Evolutionary conservation across 2,888 invertebrate species (phyloP).

Genomic region (Eilema depressum): DNA sequence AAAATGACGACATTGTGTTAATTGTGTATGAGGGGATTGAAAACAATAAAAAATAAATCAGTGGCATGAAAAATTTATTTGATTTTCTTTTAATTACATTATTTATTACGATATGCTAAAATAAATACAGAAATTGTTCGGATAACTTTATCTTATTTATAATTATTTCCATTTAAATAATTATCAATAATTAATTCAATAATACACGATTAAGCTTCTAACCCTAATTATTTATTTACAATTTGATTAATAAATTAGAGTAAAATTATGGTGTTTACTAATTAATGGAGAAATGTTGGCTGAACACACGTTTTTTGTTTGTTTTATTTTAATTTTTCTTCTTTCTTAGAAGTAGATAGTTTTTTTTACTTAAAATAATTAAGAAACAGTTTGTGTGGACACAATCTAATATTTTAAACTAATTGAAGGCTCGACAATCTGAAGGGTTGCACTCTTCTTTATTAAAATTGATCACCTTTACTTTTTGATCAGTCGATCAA

Average conservation of each 20-base stretch:
- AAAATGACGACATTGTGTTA: too few species aligned
- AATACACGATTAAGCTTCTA: conserved; percentile 76
- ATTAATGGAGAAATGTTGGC: conserved; percentile 42
- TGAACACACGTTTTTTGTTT: conserved; percentile 42
- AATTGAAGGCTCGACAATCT: neutral
- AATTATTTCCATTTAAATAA: conserved; percentile 79
- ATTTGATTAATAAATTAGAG: conserved; percentile 73
- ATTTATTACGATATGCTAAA: conserved; percentile 79
- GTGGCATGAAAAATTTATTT: conserved; percentile 87
- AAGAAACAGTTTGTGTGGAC: neutral
- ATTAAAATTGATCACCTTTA: too few species aligned
- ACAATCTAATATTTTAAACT: neutral
- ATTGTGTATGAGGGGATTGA: neutral
- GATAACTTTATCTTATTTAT: conserved; percentile 75
- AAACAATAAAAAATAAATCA: conserved; percentile 59
- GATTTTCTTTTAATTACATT: conserved; percentile 84
- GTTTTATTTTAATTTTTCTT: conserved; percentile 21
- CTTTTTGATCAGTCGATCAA: neutral
- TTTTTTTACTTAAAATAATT: conserved; percentile 4
- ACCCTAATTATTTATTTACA: conserved; percentile 82
- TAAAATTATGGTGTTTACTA: conserved; percentile 50
- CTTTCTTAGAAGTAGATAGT: conserved; percentile 13
- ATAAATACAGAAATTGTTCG: conserved; percentile 85
- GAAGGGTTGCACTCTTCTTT: neutral
- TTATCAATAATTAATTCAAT: conserved; percentile 70